phyloP scores from a whole-genome alignment of 2,797 vertebrate genomes.

The Poeciliopsis turneri region DNA sequence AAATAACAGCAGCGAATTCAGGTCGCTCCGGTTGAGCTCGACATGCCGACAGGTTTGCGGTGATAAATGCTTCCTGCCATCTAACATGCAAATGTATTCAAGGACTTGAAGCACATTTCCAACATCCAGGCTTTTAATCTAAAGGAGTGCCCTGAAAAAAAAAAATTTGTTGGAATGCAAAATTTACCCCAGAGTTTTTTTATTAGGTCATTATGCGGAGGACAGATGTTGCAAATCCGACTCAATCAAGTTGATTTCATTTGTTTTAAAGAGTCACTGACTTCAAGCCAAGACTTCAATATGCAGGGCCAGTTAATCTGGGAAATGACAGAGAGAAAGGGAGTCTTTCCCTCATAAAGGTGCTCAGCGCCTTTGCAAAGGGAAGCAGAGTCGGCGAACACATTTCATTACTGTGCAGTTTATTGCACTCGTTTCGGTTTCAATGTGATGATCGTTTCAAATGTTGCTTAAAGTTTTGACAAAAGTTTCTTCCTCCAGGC shows the following conservation, averaged over 20 bases:
- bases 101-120: conserved; percentile 20
- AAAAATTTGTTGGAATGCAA: conserved; percentile 59
- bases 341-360: conserved; percentile 63
- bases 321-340: conserved; percentile 59
- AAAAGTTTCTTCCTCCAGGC: background rate
- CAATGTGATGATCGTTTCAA: conserved; percentile 25
- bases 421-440: conserved; percentile 46
- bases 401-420: conserved; percentile 48
- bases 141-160: conserved; percentile 50
- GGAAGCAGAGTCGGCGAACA: conserved; percentile 56
- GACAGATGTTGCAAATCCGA: conserved; percentile 60
- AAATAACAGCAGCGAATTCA: background rate
- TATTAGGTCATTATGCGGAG: conserved; percentile 62
- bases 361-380: conserved; percentile 54
- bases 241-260: conserved; percentile 69
- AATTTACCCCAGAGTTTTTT: conserved; percentile 55
- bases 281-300: conserved; percentile 65
- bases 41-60: background rate
- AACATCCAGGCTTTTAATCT: conserved; percentile 56
- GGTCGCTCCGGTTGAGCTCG: background rate
- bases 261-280: conserved; percentile 68
- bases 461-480: conserved; percentile 20
- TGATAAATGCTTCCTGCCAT: conserved; percentile 3
- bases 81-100: conserved; percentile 27
- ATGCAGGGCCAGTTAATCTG: conserved; percentile 65